These are phyloP conservation scores for Scaptomyza caliginosa DNA, from an alignment of 2,888 invertebrate species.

Conservation along the genomic window DNA sequence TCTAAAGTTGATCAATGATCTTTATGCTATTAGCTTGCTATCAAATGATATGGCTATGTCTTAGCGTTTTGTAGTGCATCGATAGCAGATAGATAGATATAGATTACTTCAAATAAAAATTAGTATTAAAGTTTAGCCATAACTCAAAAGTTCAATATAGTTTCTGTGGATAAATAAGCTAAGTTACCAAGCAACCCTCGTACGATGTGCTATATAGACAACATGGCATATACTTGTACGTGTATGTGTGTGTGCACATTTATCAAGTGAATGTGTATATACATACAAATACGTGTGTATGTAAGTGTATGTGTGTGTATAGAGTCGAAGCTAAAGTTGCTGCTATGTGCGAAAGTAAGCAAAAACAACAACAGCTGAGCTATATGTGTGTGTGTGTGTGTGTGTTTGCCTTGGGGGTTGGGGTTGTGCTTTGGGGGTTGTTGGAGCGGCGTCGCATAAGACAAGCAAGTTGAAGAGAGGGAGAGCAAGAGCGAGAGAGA, in stretches of 20 bases:
- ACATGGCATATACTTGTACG: conserved; percentile 35
- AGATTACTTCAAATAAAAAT: no score
- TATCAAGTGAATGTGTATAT: conserved; percentile 61
- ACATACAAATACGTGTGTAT: conserved; percentile 6
- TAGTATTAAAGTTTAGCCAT: no score
- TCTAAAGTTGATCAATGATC: neutral
- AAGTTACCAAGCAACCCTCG: conserved; percentile 36
- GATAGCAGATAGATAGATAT: no score
- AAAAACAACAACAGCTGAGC: conserved; percentile 29
- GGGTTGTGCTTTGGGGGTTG: conserved; percentile 40
- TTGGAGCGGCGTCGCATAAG: conserved; percentile 39
- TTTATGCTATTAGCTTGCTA: neutral
- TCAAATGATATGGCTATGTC: neutral
- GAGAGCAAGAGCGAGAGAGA: neutral
- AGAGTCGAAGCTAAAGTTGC: conserved; percentile 54
- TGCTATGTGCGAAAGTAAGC: conserved; percentile 45
- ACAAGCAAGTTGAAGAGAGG: conserved; percentile 33
- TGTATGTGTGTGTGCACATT: conserved; percentile 60
- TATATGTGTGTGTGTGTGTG: conserved; percentile 23
- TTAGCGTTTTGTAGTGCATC: neutral
- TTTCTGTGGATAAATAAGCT: neutral
- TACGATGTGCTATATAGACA: conserved; percentile 57
- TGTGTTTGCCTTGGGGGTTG: conserved; percentile 24
- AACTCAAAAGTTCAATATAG: no score
- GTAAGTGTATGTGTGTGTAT: conserved; percentile 16